Percentiles rank a stretch among this genome's conserved stretches.
These are phyloP conservation scores for Lasioglossum marginatum DNA, from an alignment of 2,888 invertebrate species.

Conservation along the genomic window DNA sequence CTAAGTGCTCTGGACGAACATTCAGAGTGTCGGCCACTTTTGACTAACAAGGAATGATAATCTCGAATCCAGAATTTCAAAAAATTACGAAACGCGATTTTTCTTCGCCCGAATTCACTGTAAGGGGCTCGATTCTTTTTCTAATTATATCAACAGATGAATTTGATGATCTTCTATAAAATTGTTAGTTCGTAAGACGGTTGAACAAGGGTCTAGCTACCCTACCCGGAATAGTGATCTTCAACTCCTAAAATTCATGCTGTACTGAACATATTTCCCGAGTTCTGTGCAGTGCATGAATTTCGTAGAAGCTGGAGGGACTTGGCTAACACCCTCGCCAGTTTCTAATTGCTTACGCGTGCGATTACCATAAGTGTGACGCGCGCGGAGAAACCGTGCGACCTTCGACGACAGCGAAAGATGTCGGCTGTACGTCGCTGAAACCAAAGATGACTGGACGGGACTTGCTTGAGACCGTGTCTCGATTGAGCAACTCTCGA, in stretches of 20 bases:
- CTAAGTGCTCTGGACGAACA: neutral
- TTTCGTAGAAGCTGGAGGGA: neutral
- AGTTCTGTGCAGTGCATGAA: neutral
- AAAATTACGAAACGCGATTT: neutral
- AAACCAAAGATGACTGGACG: slow-evolving; percentile 45
- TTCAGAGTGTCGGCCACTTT: neutral
- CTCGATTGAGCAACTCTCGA: slow-evolving; percentile 8
- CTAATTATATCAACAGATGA: neutral
- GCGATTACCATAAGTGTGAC: slow-evolving; percentile 30
- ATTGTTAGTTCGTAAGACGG: neutral
- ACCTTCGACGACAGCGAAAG: slow-evolving; percentile 46
- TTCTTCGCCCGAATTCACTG: too few species aligned
- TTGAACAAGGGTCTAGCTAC: neutral
- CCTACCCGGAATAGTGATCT: neutral
- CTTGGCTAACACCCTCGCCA: neutral
- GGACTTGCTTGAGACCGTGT: slow-evolving; percentile 11
- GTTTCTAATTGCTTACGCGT: slow-evolving; percentile 6
- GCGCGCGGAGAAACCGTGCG: slow-evolving; percentile 17
- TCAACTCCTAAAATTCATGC: neutral
- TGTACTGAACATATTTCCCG: neutral
- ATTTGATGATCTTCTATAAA: neutral
- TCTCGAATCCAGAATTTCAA: neutral
- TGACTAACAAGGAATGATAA: neutral
- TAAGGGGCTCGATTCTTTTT: neutral
- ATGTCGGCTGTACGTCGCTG: slow-evolving; percentile 11